Evolutionary conservation across 2,113 vertebrate species (phyloP), one percentile per base, ranked within the genome.

Genomic region (Globicephala melas): DNA sequence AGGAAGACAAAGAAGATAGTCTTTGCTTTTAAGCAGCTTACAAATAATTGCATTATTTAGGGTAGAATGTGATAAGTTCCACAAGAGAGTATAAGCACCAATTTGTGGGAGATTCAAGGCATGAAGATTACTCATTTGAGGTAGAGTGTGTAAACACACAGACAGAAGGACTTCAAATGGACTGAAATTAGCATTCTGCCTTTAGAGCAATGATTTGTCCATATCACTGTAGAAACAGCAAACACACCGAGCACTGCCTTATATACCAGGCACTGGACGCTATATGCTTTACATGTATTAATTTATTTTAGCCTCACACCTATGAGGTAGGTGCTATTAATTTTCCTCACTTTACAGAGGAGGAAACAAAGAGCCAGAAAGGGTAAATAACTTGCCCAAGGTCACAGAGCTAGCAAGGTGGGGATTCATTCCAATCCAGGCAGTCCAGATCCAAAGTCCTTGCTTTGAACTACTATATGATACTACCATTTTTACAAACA

Each of bases 11-110:
- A 94, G 89, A 92, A 20, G 50, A 53, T 1, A 86, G 77, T 36
- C 50, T 95, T 26, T 70, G 63, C 74, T 92, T 83, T 50, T 68
- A 94, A 96, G 83, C 44, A 36, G 41, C 47, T 94, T 95, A 94
- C 58, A 86, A 91, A n/a, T 58, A 83, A 87, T 70, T 92, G n/a
- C 41, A 23, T n/a, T 76, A 87, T 81, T 81, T 91, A 93, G 58
- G 44, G 50, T 36, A 9, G 63, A 80, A 94, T 18, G 47, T 47
- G 68, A 0, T 67, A 67, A 76, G 2, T 74, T 73, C 70, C 33
- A 83, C 38, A 83, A 81, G 55, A 67, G 92, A 85, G 44, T 62
- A 21, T 68, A 91, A 84, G 33, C 28, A 95, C 70, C 36, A 53
- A 13, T 50, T 18, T 63, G 70, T 50, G 33, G 65, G 55, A 38